Conservation (phyloP, 1,140 invertebrate species). For the Habropoda laboriosa region DNA sequence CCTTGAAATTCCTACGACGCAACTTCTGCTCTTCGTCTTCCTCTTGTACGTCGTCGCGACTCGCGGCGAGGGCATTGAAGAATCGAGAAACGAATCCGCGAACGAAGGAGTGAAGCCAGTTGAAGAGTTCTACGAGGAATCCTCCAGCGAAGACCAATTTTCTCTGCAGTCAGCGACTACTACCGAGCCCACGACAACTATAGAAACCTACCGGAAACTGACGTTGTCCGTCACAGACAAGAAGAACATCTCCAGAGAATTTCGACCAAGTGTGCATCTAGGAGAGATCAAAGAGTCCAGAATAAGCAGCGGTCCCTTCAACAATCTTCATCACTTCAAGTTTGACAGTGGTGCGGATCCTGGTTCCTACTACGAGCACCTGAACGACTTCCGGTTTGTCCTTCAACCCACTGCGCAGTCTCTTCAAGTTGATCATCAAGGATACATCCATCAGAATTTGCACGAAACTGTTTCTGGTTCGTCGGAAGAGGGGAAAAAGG, state of each 20-base stretch:
- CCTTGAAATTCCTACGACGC: background rate
- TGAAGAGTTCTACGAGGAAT: slow-evolving; percentile 8
- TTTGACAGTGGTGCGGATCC: slow-evolving; percentile 58
- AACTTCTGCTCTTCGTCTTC: background rate
- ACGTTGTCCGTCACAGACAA: background rate
- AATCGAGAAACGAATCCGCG: background rate
- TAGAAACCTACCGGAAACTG: background rate
- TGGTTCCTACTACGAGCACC: slow-evolving; percentile 11
- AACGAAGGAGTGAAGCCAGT: background rate
- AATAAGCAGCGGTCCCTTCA: slow-evolving; percentile 58
- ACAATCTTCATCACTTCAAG: slow-evolving; percentile 58
- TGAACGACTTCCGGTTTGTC: background rate
- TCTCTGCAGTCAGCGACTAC: slow-evolving; percentile 10
- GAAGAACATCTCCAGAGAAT: slow-evolving; percentile 39
- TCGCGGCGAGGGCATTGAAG: background rate
- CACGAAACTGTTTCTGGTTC: background rate
- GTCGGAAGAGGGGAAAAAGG: background rate
- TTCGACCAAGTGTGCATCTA: slow-evolving; percentile 70
- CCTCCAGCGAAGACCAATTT: slow-evolving; percentile 6
- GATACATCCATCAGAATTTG: background rate
- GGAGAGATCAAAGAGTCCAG: slow-evolving; percentile 66
- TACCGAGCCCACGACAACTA: background rate
- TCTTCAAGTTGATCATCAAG: background rate
- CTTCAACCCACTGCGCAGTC: background rate
- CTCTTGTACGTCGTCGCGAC: background rate